Evolutionary conservation across 30 jellyfish, hydroid and myxozoan genomes (phyloP), one percentile per base, ranked within the genome.

Genomic region (Sanderia malayensis): DNA sequence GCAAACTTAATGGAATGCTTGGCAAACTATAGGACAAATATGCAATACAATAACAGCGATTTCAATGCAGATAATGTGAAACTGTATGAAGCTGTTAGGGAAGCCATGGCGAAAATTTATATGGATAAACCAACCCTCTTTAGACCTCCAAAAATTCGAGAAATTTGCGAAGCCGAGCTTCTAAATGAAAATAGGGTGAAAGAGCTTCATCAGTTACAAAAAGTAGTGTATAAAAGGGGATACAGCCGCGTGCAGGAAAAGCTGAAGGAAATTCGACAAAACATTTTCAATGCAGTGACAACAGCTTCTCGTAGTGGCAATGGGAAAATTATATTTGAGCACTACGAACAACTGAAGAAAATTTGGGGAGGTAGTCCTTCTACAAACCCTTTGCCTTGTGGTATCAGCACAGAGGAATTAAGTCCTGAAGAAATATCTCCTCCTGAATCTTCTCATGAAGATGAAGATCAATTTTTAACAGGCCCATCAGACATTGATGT

Each of bases 231-330:
- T n/a, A n/a, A n/a, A n/a, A n/a, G 15, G 55, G 78, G 67, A 18
- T 69, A 68, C 70, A 68, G 30, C 55, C 77, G 86, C 22, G 75
- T 79, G 79, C 92, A 79, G 24, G 79, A 67, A 58, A 74, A 82
- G 73, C 66, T 82, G 31, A 82, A 74, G 52, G 80, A 62, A 61
- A 62, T 70, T 9, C 37, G 79, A 17, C 82, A 81, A 62, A 32
- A 81, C 9, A 61, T 61, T 46, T 45, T 72, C 31, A 18, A 10
- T 52, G 89, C 92, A 25, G 85, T 82, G 19, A 82, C 86, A 37
- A 44, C 86, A 30, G 74, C 85, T 32, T n/a, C 81, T 28, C 61
- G 74, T 34, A 28, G 87, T 61, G 52, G 92, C 1, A 72, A 79
- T 72, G 74, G 77, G 59, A 72, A 72, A 31, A 55, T 72, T 22